A percentile compares a stretch with the other conserved stretches of the same genome.
Evolutionary conservation across 2,113 vertebrate genomes (phyloP).

Genomic region (Sinocyclocheilus maitianheensis): DNA sequence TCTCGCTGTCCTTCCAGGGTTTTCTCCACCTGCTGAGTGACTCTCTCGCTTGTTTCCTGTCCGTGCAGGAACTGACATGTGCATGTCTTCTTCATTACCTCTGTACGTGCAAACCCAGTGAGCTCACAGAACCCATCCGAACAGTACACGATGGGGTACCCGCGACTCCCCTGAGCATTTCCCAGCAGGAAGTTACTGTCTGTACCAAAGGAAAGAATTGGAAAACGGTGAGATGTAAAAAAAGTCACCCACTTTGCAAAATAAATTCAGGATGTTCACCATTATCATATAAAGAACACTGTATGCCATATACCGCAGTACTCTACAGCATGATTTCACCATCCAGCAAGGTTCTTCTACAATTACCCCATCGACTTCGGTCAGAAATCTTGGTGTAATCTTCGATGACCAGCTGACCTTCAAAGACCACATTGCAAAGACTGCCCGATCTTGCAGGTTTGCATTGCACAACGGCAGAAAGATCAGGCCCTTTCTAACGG

Average conservation of each 20-base stretch:
- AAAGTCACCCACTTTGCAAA: neutral
- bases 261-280: neutral
- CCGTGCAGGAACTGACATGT: slow-evolving; percentile 91
- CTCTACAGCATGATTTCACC: neutral
- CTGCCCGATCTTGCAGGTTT: too few species aligned
- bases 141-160: slow-evolving; percentile 94
- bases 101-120: slow-evolving; percentile 87
- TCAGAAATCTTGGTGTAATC: too few species aligned
- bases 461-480: too few species aligned
- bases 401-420: too few species aligned
- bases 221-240: neutral
- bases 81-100: slow-evolving; percentile 97
- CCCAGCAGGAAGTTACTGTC: slow-evolving; percentile 98
- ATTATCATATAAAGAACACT: neutral
- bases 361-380: too few species aligned
- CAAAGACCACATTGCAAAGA: too few species aligned
- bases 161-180: slow-evolving; percentile 86
- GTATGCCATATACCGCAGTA: neutral
- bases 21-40: slow-evolving; percentile 84
- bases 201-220: slow-evolving; percentile 60
- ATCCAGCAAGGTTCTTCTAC: too few species aligned
- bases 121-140: slow-evolving; percentile 96
- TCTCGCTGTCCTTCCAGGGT: slow-evolving; percentile 89
- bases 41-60: slow-evolving; percentile 83
- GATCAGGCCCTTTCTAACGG: too few species aligned